phyloP scores from a whole-genome alignment of 2,888 invertebrate genomes.

The Lycophotia porphyrea region DNA sequence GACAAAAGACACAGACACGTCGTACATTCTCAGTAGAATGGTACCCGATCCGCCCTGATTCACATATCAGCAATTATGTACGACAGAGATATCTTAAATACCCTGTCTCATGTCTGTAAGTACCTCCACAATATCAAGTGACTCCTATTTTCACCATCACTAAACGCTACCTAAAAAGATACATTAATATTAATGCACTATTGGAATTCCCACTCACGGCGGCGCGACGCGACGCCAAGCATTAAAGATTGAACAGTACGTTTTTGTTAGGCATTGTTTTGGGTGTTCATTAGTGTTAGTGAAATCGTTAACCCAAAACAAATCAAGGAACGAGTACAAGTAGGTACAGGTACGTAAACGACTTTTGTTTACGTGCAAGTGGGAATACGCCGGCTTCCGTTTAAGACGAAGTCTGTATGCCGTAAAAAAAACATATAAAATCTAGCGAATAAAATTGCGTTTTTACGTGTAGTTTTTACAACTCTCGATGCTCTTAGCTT shows the following conservation, averaged over 20 bases:
- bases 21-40: conserved; percentile 19
- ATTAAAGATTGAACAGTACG: neutral
- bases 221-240: neutral
- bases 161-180: neutral
- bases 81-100: conserved; percentile 33
- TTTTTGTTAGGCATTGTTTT: neutral
- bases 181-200: neutral
- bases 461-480: conserved; percentile 59
- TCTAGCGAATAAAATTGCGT: conserved; percentile 49
- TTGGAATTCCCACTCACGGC: neutral
- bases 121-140: conserved; percentile 14
- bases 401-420: conserved; percentile 40
- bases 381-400: conserved; percentile 26
- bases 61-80: conserved; percentile 44
- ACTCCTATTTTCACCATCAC: conserved; percentile 13
- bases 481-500: conserved; percentile 35
- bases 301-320: conserved; percentile 24
- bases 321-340: conserved; percentile 32
- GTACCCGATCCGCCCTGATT: conserved; percentile 53
- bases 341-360: conserved; percentile 13
- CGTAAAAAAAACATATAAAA: conserved; percentile 58
- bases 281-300: neutral
- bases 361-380: conserved; percentile 38
- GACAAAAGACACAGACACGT: neutral
- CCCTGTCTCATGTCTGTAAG: neutral